Percentiles rank a stretch among this genome's conserved stretches.
Conservation (phyloP, 2,113 vertebrate species). For the Silurus glanis region DNA sequence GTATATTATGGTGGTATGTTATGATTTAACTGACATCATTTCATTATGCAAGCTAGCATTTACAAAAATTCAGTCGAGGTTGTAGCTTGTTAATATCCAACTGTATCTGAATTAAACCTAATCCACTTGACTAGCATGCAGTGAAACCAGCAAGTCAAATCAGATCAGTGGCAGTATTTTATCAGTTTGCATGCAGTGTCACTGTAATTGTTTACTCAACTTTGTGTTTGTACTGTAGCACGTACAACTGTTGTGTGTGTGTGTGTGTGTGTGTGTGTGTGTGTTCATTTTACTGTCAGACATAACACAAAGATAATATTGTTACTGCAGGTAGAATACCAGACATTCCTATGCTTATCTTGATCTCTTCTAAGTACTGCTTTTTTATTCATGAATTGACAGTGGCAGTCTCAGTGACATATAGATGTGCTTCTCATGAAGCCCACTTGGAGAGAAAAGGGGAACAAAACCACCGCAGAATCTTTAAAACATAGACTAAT, state of each 20-base stretch:
- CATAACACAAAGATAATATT: slow-evolving; percentile 20
- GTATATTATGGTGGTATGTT: neutral
- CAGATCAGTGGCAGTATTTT: slow-evolving; percentile 61
- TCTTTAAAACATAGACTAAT: neutral
- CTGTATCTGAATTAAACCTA: neutral
- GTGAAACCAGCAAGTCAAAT: slow-evolving; percentile 41
- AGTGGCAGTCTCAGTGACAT: neutral
- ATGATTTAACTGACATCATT: neutral
- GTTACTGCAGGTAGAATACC: neutral
- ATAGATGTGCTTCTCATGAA: neutral
- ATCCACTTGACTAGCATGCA: neutral
- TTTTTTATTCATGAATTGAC: neutral
- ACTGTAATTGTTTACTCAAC: slow-evolving; percentile 58
- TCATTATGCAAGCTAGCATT: neutral
- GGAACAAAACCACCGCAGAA: neutral
- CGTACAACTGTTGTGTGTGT: neutral
- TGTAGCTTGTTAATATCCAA: neutral
- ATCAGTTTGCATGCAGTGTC: slow-evolving; percentile 60
- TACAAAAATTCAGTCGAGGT: neutral
- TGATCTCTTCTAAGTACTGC: neutral
- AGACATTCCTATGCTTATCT: slow-evolving; percentile 30
- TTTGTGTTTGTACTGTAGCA: neutral
- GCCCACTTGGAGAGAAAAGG: neutral
- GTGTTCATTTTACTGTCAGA: neutral
- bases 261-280: neutral